Base-by-base conservation (phyloP, 1,140 invertebrate genomes). In the Papilio dardanus region DNA sequence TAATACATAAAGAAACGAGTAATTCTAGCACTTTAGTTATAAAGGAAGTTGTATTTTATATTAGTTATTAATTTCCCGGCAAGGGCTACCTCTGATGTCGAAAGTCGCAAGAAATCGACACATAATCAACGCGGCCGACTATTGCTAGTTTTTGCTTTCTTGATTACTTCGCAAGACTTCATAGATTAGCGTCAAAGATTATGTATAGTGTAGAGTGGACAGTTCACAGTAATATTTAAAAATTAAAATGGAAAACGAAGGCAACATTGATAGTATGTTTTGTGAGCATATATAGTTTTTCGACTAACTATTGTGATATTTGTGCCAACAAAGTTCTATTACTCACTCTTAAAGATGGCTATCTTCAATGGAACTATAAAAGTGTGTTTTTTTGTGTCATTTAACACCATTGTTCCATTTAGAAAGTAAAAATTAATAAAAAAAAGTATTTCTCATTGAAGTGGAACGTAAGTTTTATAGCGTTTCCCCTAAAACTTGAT, bases 401-500 rank as follows among this genome's bases (percentile, higher is more conserved):
- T 68, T 24, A 35, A 68, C 66, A 68, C 21, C 33, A 37, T 68
- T 68, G 31, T 68, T 21, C 66, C 10, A 40, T 40, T 68, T 40
- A 8, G n/a, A n/a, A 12, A 68, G 35, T 68, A 37, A 21, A 40
- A 37, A 37, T 28, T 68, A n/a, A 8, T 68, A 68, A 68, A 68
- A 68, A 68, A 68, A 68, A 16, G n/a, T 35, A 40, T 40, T 68
- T 24, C 66, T 68, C 66, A 35, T 1, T 42, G n/a, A 68, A 40
- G 31, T 40, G 66, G 66, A 68, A 68, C 33, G 33, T 28, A 19
- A 16, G 30, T 68, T 68, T 68, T 68, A 68, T 68, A 24, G 35
- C 33, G 19, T 68, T 68, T 68, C 33, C 66, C 66, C 21, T 40
- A 24, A 19, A 37, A 68, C 19, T 16, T 37, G 37, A 68, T 82